A percentile compares a stretch with the other conserved stretches of the same genome.
Evolutionary conservation across 2,797 vertebrate species (phyloP).

Genomic region (Enteromius thamalakanensis): DNA sequence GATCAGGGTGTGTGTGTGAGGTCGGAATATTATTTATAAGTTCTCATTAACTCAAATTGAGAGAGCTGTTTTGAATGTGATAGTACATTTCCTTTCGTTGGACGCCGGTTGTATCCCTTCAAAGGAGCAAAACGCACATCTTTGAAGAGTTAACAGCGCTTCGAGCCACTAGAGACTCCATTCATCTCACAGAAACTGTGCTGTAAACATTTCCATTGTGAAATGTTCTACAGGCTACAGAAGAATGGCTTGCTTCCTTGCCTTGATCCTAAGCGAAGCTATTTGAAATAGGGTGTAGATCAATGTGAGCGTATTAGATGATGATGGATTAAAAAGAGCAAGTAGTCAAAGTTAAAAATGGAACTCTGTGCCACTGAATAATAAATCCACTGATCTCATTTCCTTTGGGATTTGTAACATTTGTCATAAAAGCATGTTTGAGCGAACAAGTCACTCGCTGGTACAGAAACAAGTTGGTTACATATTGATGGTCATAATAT

Average conservation of each 20-base stretch:
- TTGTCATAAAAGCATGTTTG: constrained; percentile 31
- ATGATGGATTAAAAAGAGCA: constrained; percentile 38
- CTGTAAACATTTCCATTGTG: constrained; percentile 53
- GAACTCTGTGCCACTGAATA: constrained; percentile 50
- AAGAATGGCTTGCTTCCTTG: constrained; percentile 38
- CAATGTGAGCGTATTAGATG: constrained; percentile 14
- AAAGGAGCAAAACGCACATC: constrained; percentile 30
- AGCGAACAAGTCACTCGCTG: constrained; percentile 7
- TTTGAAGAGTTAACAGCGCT: constrained; percentile 38
- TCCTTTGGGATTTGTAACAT: constrained; percentile 30
- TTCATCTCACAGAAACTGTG: constrained; percentile 15
- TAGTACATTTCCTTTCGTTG: constrained; percentile 46
- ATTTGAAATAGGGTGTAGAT: constrained; percentile 31
- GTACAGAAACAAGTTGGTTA: constrained; percentile 26
- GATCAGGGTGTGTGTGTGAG: constrained; percentile 47
- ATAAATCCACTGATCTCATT: constrained; percentile 23
- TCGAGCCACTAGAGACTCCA: constrained; percentile 17
- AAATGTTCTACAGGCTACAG: constrained; percentile 36
- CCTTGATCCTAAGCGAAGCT: constrained; percentile 46
- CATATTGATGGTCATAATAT: constrained; percentile 4
- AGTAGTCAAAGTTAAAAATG: constrained; percentile 25
- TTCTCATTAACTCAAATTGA: constrained; percentile 29
- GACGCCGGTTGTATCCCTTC: constrained; percentile 34
- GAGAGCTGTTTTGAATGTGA: constrained; percentile 49
- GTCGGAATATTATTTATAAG: constrained; percentile 50